Percentiles rank a stretch among this genome's conserved stretches.
Conservation (phyloP, 2,113 vertebrate genomes). For the Pardalotus punctatus region DNA sequence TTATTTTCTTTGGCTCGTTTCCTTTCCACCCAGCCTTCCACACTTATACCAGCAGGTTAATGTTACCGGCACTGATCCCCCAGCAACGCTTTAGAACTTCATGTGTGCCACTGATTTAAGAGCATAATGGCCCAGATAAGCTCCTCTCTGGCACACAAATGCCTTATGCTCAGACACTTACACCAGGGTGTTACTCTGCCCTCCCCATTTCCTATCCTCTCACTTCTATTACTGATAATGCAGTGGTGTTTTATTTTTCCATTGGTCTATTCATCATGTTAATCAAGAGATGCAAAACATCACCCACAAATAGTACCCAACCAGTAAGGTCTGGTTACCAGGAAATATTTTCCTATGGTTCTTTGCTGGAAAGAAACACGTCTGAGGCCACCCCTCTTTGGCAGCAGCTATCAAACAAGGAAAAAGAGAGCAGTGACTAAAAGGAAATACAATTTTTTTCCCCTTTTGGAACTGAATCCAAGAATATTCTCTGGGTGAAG, state of each 20-base stretch:
- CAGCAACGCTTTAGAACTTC: background rate
- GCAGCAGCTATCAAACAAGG: background rate
- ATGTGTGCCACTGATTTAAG: background rate
- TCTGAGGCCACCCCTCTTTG: background rate
- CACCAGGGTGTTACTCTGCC: background rate
- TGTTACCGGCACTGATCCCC: background rate
- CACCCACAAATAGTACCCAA: background rate
- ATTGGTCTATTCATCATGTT: background rate
- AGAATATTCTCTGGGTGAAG: background rate
- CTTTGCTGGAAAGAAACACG: conserved; percentile 33
- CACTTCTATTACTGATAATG: background rate
- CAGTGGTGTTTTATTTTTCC: background rate
- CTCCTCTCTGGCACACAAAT: background rate
- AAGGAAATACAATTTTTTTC: background rate
- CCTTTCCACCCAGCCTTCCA: background rate
- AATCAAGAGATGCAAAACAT: background rate
- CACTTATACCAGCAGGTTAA: background rate
- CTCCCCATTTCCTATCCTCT: background rate
- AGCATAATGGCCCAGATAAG: background rate
- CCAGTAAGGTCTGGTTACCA: background rate
- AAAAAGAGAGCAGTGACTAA: conserved; percentile 1
- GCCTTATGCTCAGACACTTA: background rate
- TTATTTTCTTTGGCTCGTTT: conserved; percentile 7
- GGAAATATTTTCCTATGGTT: conserved; percentile 29
- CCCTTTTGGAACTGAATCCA: background rate